These are phyloP conservation scores for Lophotis ruficrista DNA, from an alignment of 2,113 vertebrate genomes.

Conservation along the genomic window DNA sequence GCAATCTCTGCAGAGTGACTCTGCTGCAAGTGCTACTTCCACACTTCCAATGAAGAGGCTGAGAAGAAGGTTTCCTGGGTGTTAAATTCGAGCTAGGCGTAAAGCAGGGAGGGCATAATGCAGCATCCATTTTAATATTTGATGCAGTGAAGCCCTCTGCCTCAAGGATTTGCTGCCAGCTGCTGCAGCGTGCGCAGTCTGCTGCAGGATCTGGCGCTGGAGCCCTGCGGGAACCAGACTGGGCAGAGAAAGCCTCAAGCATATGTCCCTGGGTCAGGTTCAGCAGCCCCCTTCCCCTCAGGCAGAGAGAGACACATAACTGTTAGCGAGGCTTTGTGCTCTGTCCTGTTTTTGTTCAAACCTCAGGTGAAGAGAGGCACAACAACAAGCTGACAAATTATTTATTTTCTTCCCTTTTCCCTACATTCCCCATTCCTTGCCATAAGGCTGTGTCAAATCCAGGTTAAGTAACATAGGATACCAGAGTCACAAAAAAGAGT, in stretches of 20 bases:
- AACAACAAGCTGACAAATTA: background rate
- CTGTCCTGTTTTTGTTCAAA: background rate
- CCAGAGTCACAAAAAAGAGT: background rate
- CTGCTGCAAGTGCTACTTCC: background rate
- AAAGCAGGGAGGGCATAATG: background rate
- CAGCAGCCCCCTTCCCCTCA: background rate
- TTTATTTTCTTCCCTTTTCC: background rate
- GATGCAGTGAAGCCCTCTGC: background rate
- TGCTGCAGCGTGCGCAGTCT: background rate
- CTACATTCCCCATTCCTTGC: background rate
- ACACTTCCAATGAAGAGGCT: background rate
- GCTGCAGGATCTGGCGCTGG: background rate
- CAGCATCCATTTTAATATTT: background rate
- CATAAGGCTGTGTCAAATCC: background rate
- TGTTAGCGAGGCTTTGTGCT: background rate
- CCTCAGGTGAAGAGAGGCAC: background rate
- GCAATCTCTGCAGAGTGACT: background rate
- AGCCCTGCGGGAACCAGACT: background rate
- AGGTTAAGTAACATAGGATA: background rate
- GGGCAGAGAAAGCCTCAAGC: background rate
- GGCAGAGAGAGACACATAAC: rapidly evolving
- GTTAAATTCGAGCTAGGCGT: background rate
- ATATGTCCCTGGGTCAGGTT: rapidly evolving
- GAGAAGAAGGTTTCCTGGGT: background rate
- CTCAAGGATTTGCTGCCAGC: background rate